phyloP scores from a whole-genome alignment of 2,113 vertebrate genomes.

The cat (Felis catus) region F.catus_Fca126_mat1.0 CM031419.1:178953001-178953500 shows the following conservation, averaged over 20 bases:
- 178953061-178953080: too few relatives aligned
- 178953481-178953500: not conserved
- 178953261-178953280: not conserved
- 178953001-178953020: not conserved
- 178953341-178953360: not conserved
- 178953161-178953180: not conserved
- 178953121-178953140: not conserved
- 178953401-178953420: too few relatives aligned
- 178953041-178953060: not conserved
- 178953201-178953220: not conserved
- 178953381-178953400: not conserved
- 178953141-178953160: too few relatives aligned
- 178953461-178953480: not conserved
- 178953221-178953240: too few relatives aligned
- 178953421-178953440: not conserved
- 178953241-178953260: not conserved
- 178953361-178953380: not conserved
- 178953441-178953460: not conserved
- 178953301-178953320: not conserved
- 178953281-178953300: not conserved
- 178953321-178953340: not conserved
- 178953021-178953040: too few relatives aligned
- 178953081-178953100: too few relatives aligned
- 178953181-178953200: too few relatives aligned
- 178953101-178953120: too few relatives aligned